Evolutionary conservation across 2,797 vertebrate genomes (phyloP), one percentile per base, ranked within the genome.

Genomic region (Schizothorax lantsangensis): DNA sequence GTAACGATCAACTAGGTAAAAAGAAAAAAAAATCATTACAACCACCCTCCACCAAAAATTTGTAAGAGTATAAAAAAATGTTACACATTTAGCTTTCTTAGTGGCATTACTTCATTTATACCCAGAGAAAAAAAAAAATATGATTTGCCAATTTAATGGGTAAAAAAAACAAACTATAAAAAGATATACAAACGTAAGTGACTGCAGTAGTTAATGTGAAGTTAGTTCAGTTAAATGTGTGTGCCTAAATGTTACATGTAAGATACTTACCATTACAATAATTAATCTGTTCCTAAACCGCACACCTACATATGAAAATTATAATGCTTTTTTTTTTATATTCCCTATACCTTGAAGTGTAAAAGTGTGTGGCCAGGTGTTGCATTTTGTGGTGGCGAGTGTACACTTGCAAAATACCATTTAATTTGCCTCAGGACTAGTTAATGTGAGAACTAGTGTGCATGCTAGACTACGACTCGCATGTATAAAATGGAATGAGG

Each of bases 251-350:
- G 81, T 68, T 62, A 45, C 30, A 49, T 62, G 69, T 66, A 69
- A 69, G 11, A 86, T 88, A 88, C 89, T 88, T 88, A 89, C 89
- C 89, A 84, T 88, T 57, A 75, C 12, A 45, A 59, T 2, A 10
- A 33, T 52, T n/a, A 79, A 15, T 12, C 33, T 57, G 69, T 57
- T 49, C 54, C 81, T 68, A 86, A 81, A 21, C 79, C 30, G 11
- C 47, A 33, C 45, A 40, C 6, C 10, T 54, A 57, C 21, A 30
- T 8, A 66, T 57, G 5, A 43, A 49, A 49, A 7, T 2, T 2
- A 69, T 23, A 49, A 54, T 8, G 80, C 23, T 54, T 10, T 14
- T 17, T 68, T 12, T 40, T 21, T 14, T 10, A 54, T 8, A 54
- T 30, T 49, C 15, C 26, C 4, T 30, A 77, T 23, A 77, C 62